phyloP scores from a whole-genome alignment of 2,113 vertebrate genomes.

The Aegithalos caudatus region DNA sequence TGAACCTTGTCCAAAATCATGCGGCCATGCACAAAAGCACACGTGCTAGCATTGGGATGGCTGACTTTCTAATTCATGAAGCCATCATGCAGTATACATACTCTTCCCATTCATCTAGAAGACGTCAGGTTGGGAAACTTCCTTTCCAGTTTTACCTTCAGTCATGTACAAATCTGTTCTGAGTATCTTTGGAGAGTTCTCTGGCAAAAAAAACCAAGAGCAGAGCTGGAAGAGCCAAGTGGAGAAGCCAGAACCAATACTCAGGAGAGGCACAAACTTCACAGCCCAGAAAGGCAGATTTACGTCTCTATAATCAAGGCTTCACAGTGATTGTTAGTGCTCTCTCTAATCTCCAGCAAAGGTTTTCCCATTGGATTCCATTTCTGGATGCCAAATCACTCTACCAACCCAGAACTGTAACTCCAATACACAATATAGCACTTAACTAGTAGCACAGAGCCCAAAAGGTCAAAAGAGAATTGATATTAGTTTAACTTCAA shows the following conservation, averaged over 20 bases:
- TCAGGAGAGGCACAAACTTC: background rate
- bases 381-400: background rate
- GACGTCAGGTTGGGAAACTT: background rate
- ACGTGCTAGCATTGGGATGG: background rate
- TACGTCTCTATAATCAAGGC: background rate
- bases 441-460: conserved; percentile 17
- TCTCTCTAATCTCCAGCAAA: background rate
- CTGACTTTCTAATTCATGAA: background rate
- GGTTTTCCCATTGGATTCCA: background rate
- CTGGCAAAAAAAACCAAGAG: background rate
- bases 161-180: background rate
- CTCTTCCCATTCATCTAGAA: background rate
- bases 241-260: conserved; percentile 6
- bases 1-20: background rate
- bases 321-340: background rate
- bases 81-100: background rate
- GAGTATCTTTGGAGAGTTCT: background rate
- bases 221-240: background rate
- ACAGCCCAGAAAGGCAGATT: background rate
- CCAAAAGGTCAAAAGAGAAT: conserved; percentile 33
- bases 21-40: background rate
- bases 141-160: background rate
- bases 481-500: conserved; percentile 51
- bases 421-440: background rate
- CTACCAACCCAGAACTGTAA: background rate